A percentile compares a stretch with the other conserved stretches of the same genome.
phyloP scores from a whole-genome alignment of 2,113 vertebrate species.

The Junco hyemalis region DNA sequence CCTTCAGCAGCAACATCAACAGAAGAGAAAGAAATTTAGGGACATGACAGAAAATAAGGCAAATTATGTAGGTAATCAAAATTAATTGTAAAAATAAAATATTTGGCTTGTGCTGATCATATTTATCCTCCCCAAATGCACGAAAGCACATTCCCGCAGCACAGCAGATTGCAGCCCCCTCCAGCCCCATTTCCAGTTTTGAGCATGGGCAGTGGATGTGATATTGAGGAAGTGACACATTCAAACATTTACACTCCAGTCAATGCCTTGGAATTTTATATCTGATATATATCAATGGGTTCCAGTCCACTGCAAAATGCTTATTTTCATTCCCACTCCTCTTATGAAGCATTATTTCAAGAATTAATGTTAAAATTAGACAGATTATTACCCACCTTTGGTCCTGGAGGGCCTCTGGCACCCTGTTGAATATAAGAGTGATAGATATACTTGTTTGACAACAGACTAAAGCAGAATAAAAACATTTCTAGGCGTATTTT shows the following conservation, averaged over 20 bases:
- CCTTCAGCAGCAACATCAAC: constrained; percentile 12
- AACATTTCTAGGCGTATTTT: background rate
- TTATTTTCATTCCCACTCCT: background rate
- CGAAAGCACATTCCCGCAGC: background rate
- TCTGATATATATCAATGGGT: background rate
- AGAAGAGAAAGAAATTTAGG: background rate
- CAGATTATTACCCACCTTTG: constrained; percentile 74
- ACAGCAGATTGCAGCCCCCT: background rate
- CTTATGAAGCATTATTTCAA: background rate
- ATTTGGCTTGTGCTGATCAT: background rate
- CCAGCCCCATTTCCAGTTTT: background rate
- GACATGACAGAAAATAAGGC: background rate
- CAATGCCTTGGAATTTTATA: background rate
- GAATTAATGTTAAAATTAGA: background rate
- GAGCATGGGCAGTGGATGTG: background rate
- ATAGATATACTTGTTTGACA: background rate
- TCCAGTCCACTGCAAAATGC: background rate
- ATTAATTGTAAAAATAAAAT: background rate
- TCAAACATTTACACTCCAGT: background rate
- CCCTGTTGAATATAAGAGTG: constrained; percentile 72
- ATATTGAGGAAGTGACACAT: background rate
- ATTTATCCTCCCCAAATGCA: background rate
- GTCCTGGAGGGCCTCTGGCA: constrained; percentile 79
- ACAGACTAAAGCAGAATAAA: background rate
- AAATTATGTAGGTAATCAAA: background rate